Conservation (phyloP, 2,113 vertebrate genomes). For the Clarias gariepinus region DNA sequence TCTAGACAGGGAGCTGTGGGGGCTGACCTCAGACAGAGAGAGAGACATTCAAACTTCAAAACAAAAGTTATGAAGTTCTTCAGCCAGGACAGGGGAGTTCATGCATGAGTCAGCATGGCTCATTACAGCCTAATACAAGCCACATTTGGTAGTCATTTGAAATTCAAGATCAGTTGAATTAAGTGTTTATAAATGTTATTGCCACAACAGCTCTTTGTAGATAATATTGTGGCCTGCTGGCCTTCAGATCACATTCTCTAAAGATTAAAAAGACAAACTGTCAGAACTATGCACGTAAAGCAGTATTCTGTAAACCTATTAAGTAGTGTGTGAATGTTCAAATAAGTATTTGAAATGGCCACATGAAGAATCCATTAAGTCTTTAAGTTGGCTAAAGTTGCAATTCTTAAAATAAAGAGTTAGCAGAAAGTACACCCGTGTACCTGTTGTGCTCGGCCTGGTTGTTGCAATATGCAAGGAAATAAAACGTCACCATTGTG, state of each 20-base stretch:
- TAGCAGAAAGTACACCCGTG: not conserved
- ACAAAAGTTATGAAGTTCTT: not conserved
- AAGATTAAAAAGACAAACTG: not conserved
- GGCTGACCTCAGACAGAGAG: not conserved
- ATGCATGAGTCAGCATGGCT: not conserved
- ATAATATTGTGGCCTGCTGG: not conserved
- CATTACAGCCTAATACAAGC: not conserved
- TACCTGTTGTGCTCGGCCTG: conserved; percentile 6
- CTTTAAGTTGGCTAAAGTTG: not conserved
- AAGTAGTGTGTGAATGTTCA: not conserved
- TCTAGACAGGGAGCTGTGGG: not conserved
- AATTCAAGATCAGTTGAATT: not conserved
- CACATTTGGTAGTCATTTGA: not conserved
- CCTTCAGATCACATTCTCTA: not conserved
- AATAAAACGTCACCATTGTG: conserved; percentile 33
- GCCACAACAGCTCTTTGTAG: not conserved
- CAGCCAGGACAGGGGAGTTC: too few species aligned
- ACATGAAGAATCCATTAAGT: not conserved
- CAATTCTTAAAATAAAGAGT: not conserved
- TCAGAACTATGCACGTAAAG: conserved; percentile 6
- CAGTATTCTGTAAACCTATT: not conserved
- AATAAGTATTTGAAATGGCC: not conserved
- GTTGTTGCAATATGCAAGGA: conserved; percentile 49
- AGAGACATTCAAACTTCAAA: too few species aligned
- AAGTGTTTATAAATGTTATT: not conserved